A percentile compares a stretch with the other conserved stretches of the same genome.
Conservation (phyloP, 2,888 invertebrate species). For the Acronicta leporina region DNA sequence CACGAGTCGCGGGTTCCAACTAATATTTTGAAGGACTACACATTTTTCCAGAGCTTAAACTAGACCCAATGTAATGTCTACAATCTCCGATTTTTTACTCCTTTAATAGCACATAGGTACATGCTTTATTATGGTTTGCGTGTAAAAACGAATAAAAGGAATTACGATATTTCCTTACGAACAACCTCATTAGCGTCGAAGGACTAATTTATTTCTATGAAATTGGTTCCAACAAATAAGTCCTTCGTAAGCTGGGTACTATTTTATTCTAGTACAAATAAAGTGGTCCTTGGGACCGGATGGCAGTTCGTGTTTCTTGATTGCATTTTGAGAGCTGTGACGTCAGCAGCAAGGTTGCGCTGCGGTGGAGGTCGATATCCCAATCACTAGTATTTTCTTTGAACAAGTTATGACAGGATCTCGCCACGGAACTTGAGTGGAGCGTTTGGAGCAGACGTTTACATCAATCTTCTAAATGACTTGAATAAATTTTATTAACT, state of each 20-base stretch:
- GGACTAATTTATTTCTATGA: neutral
- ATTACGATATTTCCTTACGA: neutral
- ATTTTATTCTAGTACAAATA: slow-evolving; percentile 1
- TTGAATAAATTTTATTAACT: neutral
- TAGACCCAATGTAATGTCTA: too few relatives aligned
- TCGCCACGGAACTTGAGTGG: neutral
- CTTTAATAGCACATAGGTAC: too few relatives aligned
- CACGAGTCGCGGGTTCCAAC: neutral
- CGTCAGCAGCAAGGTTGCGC: slow-evolving; percentile 17
- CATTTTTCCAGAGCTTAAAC: too few relatives aligned
- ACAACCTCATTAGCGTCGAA: too few relatives aligned
- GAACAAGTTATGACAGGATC: neutral
- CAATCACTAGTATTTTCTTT: neutral
- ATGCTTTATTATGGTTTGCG: too few relatives aligned
- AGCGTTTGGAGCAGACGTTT: neutral
- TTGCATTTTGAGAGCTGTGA: slow-evolving; percentile 29
- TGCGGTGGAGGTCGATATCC: slow-evolving; percentile 1
- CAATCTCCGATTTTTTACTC: too few relatives aligned
- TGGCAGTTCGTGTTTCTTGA: slow-evolving; percentile 27
- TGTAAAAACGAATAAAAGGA: neutral
- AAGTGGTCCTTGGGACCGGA: slow-evolving; percentile 17
- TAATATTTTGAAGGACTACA: neutral
- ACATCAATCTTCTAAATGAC: neutral
- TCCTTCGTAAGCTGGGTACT: too few relatives aligned
- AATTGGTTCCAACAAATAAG: neutral